Base-by-base conservation (phyloP, 2,113 vertebrate genomes). In the Callospermophilus lateralis region DNA sequence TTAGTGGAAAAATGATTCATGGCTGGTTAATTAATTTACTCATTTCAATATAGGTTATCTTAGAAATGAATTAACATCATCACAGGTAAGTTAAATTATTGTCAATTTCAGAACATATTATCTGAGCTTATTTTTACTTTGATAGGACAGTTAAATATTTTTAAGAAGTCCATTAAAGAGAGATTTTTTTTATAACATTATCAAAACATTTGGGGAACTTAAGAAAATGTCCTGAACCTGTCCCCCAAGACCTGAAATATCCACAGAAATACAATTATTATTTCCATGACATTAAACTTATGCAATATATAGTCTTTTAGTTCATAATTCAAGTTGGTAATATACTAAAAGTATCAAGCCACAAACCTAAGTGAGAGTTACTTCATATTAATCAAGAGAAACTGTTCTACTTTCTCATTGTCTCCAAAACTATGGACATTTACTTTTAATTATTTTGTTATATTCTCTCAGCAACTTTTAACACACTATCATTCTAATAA, bases 211-310 rank as follows among this genome's bases (percentile, higher is more conserved):
- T 19, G 1, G 3, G 5, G 6, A 74, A 67, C 28, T 83, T 72
- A 16, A 67, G 11, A 84, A n/a, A n/a, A 32, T 42, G 1, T 79
- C 24, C 48, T 84, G 4, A 83, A 61, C 13, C 17, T 11, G 28
- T 76, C 6, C 8, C 11, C 12, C 4, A 37, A 70, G 28, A 90
- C 32, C 16, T 28, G 22, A 53, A 80, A 81, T 17, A 51, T 72
- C 2, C 94, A 13, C 37, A 93, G 84, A 16, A 87, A 88, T 78
- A 74, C 67, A 94, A 87, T 30, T 32, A 72, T 55, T 42, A 92
- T 80, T 79, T 96, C 48, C 48, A 53, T 72, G 22, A 93, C 15
- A 70, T 3, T 8, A 80, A 24, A 67, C 1, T 76, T 58, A 65
- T 30, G 2, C 6, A 76, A 53, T 53, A 89, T 37, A 28, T 4